phyloP scores from a whole-genome alignment of 2,797 vertebrate species.

The Sardinella longiceps region DNA sequence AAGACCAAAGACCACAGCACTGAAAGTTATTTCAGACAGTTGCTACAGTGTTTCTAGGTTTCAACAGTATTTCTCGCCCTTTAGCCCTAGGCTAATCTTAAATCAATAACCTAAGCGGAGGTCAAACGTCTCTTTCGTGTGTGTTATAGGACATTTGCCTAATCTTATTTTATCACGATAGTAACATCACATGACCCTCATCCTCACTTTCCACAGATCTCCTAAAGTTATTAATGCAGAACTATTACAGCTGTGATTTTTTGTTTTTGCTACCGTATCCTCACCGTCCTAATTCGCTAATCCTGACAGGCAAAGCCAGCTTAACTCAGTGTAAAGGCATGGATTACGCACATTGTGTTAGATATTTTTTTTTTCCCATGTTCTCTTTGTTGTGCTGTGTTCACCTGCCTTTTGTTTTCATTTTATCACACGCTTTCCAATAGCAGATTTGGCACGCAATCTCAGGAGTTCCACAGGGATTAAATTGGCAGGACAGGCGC shows the following conservation, averaged over 20 bases:
- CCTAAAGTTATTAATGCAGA: slow-evolving; percentile 29
- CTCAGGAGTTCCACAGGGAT: neutral
- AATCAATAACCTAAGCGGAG: no score
- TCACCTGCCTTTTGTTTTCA: slow-evolving; percentile 5
- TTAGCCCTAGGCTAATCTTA: no score
- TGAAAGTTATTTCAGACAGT: no score
- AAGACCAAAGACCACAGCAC: no score
- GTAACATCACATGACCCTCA: slow-evolving; percentile 46
- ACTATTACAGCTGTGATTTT: slow-evolving; percentile 22
- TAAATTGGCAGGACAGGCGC: neutral
- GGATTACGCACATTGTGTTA: neutral
- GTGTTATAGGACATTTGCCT: slow-evolving; percentile 32
- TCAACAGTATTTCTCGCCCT: no score
- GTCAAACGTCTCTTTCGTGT: no score
- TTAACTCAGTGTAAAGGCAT: neutral
- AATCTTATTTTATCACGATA: slow-evolving; percentile 45
- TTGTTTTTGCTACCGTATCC: neutral
- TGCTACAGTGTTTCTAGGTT: no score
- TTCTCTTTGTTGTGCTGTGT: neutral
- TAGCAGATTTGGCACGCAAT: neutral
- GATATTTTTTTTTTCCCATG: neutral
- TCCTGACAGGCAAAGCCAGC: slow-evolving; percentile 20
- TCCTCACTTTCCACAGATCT: slow-evolving; percentile 31
- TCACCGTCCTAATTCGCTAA: slow-evolving; percentile 30
- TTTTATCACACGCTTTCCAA: neutral